These are phyloP conservation scores for Galeopsomyia nigrocyanea DNA, from an alignment of 2,888 invertebrate species.

Conservation along the genomic window DNA sequence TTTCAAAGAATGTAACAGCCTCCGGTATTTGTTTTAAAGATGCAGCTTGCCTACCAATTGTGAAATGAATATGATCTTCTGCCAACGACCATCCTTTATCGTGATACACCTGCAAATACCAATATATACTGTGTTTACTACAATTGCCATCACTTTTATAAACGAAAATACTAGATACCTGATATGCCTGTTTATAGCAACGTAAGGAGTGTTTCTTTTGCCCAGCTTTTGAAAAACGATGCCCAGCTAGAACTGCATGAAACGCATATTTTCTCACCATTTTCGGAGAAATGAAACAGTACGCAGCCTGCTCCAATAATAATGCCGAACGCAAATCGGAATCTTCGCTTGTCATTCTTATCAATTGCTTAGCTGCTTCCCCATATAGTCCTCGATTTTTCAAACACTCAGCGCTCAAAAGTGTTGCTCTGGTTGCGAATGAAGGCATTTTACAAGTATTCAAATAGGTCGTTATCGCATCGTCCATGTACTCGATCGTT, in stretches of 20 bases:
- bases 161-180: conserved; percentile 71
- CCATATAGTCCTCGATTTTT: conserved; percentile 83
- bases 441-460: conserved; percentile 93
- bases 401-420: conserved; percentile 90
- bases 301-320: conserved; percentile 94
- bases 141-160: conserved; percentile 5
- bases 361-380: conserved; percentile 95
- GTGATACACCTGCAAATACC: conserved; percentile 75
- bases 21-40: conserved; percentile 81
- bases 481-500: conserved; percentile 93
- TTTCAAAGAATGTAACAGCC: conserved; percentile 82
- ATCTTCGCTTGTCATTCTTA: conserved; percentile 96
- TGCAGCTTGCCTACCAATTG: conserved; percentile 90
- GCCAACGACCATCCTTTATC: conserved; percentile 91
- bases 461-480: conserved; percentile 91
- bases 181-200: conserved; percentile 92
- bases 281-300: conserved; percentile 84
- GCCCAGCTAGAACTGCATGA: conserved; percentile 96
- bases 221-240: conserved; percentile 93
- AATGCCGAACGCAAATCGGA: conserved; percentile 96
- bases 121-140: not conserved
- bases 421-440: conserved; percentile 91
- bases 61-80: conserved; percentile 96
- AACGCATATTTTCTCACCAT: conserved; percentile 96
- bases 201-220: conserved; percentile 93